Percentiles rank a stretch among this genome's conserved stretches.
Conservation (phyloP, 2,888 invertebrate genomes). For the Metalampra italica region DNA sequence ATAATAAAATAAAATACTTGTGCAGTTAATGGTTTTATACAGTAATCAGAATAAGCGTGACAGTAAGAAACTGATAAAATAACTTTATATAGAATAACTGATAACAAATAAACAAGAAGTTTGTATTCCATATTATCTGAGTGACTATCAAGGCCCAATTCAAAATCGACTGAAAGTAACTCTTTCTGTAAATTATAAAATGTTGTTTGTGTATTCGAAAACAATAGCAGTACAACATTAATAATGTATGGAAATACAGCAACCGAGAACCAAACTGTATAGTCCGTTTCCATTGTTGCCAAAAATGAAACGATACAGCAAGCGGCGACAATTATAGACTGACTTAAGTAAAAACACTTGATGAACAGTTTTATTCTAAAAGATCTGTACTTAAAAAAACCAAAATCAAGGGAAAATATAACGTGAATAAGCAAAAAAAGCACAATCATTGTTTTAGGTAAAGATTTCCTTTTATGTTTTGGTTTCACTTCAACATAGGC, state of each 20-base stretch:
- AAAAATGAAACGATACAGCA: not conserved
- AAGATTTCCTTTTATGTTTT: not conserved
- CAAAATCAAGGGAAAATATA: not conserved
- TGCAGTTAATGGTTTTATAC: not conserved
- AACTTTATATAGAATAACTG: not conserved
- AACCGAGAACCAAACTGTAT: not conserved
- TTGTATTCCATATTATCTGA: not conserved
- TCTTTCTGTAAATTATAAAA: not conserved
- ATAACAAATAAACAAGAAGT: not conserved
- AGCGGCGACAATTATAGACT: not conserved
- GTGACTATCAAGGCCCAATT: not conserved
- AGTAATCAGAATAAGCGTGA: not conserved
- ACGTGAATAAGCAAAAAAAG: not conserved
- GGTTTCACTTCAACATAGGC: not conserved
- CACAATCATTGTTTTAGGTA: not conserved
- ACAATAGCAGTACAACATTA: not conserved
- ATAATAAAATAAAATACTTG: not conserved
- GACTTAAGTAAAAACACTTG: not conserved
- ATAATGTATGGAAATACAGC: not conserved
- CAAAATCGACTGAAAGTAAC: not conserved
- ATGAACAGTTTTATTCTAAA: not conserved
- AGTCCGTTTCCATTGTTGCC: not conserved
- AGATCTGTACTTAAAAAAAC: constrained; percentile 1
- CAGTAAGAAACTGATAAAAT: not conserved
- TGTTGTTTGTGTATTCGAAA: not conserved